Conservation (phyloP, 2,797 vertebrate species). For the Mus spretus region DNA sequence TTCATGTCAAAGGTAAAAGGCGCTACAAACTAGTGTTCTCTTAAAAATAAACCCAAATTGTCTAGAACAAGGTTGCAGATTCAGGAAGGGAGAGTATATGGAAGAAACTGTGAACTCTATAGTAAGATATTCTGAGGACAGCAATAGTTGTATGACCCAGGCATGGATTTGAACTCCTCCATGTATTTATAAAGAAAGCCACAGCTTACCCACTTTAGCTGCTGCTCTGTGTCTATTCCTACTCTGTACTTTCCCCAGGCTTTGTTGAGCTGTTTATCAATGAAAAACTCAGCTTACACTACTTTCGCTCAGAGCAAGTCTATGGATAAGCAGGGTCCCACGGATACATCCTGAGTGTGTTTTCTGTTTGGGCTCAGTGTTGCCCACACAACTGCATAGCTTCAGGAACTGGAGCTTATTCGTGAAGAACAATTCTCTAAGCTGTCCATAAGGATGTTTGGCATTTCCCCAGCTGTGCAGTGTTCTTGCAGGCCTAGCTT, state of each 20-base stretch:
- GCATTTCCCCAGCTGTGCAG: neutral
- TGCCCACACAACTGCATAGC: neutral
- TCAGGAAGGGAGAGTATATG: neutral
- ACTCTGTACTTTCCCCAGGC: neutral
- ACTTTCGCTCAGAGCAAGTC: neutral
- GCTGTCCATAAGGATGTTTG: neutral
- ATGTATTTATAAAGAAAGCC: neutral
- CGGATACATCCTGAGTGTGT: neutral
- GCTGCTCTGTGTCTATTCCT: neutral
- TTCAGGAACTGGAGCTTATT: neutral
- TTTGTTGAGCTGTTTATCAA: neutral
- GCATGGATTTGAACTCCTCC: neutral
- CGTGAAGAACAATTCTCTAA: neutral
- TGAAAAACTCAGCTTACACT: neutral
- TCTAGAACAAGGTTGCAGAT: conserved; percentile 38
- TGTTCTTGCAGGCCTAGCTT: neutral
- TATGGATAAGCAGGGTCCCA: neutral
- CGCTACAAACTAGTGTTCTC: neutral
- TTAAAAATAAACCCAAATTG: neutral
- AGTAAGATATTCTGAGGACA: neutral
- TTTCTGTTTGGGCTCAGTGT: conserved; percentile 27
- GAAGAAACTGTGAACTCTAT: neutral
- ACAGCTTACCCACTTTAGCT: neutral
- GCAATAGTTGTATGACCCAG: neutral
- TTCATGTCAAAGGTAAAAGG: neutral